Percentiles rank a stretch among this genome's conserved stretches.
Evolutionary conservation across 2,113 vertebrate genomes (phyloP).

Genomic region (Apaloderma vittatum): DNA sequence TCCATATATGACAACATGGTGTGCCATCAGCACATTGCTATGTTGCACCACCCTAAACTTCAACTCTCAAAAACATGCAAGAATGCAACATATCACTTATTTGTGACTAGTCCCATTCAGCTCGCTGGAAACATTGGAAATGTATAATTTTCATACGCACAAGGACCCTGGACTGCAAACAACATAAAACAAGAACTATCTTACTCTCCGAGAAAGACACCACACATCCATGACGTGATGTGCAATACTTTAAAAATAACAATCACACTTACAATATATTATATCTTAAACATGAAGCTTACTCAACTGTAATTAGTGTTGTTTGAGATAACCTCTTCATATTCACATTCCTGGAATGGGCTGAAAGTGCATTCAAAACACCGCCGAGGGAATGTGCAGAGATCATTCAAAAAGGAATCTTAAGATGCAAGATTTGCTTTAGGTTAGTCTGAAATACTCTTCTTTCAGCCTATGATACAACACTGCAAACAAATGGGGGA

Average conservation of each 20-base stretch:
- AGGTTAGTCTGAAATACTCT: conserved; percentile 71
- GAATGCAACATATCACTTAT: not conserved
- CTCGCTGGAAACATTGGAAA: not conserved
- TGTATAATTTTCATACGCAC: not conserved
- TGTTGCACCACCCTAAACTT: not conserved
- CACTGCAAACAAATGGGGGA: conserved; percentile 60
- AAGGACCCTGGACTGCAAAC: conserved; percentile 7
- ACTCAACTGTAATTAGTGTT: conserved; percentile 74
- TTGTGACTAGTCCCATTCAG: not conserved
- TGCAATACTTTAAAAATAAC: conserved; percentile 15
- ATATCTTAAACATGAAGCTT: conserved; percentile 60
- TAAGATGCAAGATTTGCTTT: conserved; percentile 73
- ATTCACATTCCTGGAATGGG: conserved; percentile 73
- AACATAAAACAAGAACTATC: not conserved
- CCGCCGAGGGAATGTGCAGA: conserved; percentile 72
- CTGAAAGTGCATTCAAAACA: conserved; percentile 74
- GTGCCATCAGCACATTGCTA: not conserved
- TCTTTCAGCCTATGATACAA: conserved; percentile 61
- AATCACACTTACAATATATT: conserved; percentile 58
- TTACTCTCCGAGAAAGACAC: conserved; percentile 19
- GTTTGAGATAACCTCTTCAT: conserved; percentile 75
- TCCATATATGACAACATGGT: not conserved
- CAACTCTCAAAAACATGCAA: conserved; percentile 44
- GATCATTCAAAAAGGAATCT: conserved; percentile 76
- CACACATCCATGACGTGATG: not conserved